Evolutionary conservation across 2,113 vertebrate species (phyloP).

Genomic region (Halcyon senegalensis): DNA sequence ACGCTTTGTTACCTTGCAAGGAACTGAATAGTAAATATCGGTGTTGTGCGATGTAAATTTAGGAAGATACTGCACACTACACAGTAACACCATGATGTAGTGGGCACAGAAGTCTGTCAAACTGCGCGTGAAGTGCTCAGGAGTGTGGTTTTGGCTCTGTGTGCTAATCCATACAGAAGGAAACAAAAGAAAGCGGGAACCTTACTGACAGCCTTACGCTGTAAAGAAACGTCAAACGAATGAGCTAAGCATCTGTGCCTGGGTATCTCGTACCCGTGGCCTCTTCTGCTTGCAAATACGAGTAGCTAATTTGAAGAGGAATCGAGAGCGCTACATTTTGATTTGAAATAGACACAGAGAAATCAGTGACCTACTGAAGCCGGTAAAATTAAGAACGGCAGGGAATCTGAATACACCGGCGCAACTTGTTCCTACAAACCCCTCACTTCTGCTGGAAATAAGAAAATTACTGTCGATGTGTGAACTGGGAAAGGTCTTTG

Average conservation of each 20-base stretch:
- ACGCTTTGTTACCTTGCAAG: not conserved
- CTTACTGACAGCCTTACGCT: not conserved
- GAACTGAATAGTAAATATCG: not conserved
- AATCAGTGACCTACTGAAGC: not conserved
- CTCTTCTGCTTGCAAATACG: not conserved
- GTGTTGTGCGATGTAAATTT: not conserved
- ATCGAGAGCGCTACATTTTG: not conserved
- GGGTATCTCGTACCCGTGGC: not conserved
- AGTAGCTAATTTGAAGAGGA: not conserved
- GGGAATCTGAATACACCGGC: not conserved
- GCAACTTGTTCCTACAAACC: not conserved
- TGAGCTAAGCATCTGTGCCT: not conserved
- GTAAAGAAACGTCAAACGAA: not conserved
- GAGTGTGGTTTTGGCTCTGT: not conserved
- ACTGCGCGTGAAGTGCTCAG: not conserved
- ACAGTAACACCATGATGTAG: accelerated
- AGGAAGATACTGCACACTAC: not conserved
- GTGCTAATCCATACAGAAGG: not conserved
- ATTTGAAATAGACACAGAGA: not conserved
- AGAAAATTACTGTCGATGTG: not conserved
- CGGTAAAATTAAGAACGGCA: not conserved
- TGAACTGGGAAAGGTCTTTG: not conserved
- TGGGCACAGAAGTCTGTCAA: not conserved
- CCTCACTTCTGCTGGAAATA: not conserved
- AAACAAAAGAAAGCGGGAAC: not conserved